phyloP scores from a whole-genome alignment of 2,113 vertebrate species.

The Chionodraco myersi region DNA sequence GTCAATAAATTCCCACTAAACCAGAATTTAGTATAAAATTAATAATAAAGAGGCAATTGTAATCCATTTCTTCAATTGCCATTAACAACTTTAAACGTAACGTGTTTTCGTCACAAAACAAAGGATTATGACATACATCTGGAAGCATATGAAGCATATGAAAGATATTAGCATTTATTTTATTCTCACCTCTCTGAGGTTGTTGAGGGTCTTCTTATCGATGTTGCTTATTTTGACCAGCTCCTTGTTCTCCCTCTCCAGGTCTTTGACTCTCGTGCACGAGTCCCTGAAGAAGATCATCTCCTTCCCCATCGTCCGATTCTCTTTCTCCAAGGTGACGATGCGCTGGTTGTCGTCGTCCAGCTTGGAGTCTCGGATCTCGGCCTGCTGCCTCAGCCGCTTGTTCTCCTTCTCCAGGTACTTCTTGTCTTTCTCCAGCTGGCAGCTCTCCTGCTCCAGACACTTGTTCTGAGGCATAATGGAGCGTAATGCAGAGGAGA shows the following conservation, averaged over 20 bases:
- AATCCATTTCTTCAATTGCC: too few species aligned
- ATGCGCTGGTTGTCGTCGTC: slow-evolving; percentile 94
- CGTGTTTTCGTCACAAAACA: too few species aligned
- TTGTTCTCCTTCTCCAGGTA: slow-evolving; percentile 98
- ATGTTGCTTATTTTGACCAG: slow-evolving; percentile 93
- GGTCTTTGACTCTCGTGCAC: slow-evolving; percentile 90
- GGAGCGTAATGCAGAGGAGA: neutral
- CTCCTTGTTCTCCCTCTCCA: slow-evolving; percentile 96
- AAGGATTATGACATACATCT: neutral
- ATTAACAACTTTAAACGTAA: too few species aligned
- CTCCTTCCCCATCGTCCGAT: slow-evolving; percentile 92
- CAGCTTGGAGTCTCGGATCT: slow-evolving; percentile 94
- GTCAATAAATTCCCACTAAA: neutral
- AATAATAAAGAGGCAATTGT: too few species aligned
- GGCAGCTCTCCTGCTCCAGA: slow-evolving; percentile 93
- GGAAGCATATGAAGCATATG: neutral
- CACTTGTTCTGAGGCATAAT: slow-evolving; percentile 82
- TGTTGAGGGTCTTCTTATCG: slow-evolving; percentile 95
- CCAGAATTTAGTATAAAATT: too few species aligned
- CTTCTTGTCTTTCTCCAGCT: slow-evolving; percentile 97
- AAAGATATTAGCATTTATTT: too few species aligned
- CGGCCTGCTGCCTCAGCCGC: slow-evolving; percentile 94
- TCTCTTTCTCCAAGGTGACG: slow-evolving; percentile 92
- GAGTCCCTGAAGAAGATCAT: slow-evolving; percentile 92
- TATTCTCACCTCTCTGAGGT: slow-evolving; percentile 91